Evolutionary conservation across 2,888 invertebrate species (phyloP), one percentile per base, ranked within the genome.

Genomic region (Cremastobaeus sp.): DNA sequence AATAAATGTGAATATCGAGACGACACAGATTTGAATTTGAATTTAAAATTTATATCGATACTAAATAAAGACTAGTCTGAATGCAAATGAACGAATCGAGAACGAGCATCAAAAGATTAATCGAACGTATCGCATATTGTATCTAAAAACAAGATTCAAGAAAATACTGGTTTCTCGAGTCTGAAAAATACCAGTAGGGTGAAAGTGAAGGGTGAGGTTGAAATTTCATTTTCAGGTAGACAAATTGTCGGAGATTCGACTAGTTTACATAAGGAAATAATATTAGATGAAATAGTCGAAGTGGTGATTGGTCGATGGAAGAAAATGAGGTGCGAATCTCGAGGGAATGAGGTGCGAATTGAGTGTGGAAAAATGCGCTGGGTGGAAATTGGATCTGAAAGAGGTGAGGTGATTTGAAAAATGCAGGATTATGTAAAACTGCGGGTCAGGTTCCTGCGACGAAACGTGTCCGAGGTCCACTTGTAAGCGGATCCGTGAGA

Each of bases 181-280:
- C 43, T 60, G 65, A 73, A 68, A 73, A 73, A 60, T 68, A 18
- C 37, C 62, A 52, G n/a, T n/a, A n/a, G 73, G 73, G 68, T 73
- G 73, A 73, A 74, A 74, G 74, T 74, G 74, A 73, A 73, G 74
- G 74, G 68, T 62, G 68, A 73, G 72, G 74, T 69, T 73, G 66
- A 62, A 68, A 55, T 73, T 73, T 73, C 73, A 55, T 68, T 73
- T 73, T 66, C 66, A 68, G 55, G 66, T 68, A 60, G 43, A 54
- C 60, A 57, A 66, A 68, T 74, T 57, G 43, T 35, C 21, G 37
- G 37, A 21, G 55, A 50, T 68, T 62, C 18, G 48, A 41, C 25
- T 25, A 30, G 60, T 66, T 55, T 60, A 57, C 68, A 73, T 72
- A n/a, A n/a, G n/a, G n/a, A n/a, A n/a, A n/a, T n/a, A n/a, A n/a